Base-by-base conservation (phyloP, 2,797 vertebrate species). In the Tenualosa thibaudeaui region DNA sequence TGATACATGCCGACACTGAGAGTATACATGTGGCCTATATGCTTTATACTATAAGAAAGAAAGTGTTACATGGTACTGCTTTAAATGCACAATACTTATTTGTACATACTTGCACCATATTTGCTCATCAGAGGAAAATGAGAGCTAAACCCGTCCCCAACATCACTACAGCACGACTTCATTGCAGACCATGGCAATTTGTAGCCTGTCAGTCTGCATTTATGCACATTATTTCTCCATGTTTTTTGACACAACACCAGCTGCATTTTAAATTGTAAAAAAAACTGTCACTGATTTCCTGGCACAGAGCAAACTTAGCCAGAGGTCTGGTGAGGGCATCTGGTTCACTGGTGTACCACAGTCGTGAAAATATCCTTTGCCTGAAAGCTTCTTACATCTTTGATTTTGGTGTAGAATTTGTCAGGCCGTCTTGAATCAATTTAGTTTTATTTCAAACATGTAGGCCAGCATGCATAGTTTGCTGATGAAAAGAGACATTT, bases 291-390 rank as follows among this genome's bases (percentile, higher is more conserved):
- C 13, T 75, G 37, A 75, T 6, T 1, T 12, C 37, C 15, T 43
- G 37, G 17, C 37, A 24, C 17, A 40, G 8, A 75, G 37, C 31
- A 19, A 75, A 43, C 37, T 37, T 15, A 43, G 68, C 5, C 17
- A 37, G 31, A 40, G 68, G 68, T 43, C 68, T 68, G 62, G 26
- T 75, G 68, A 40, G 15, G 68, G 68, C 68, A 75, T 75, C 68
- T 75, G 68, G 15, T 43, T 19, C 13, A 37, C 13, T 40, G 68
- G 68, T 75, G 15, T 75, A 40, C 68, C 68, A 75, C 68, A 75
- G 68, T 13, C 6, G 13, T 75, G 15, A 75, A 75, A 40, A 40
- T 75, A 75, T 43, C 37, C 68, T 43, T 37, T 19, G 37, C 37
- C 37, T 75, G 13, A 40, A 37, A 19, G 68, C 12, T 17, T 75